A percentile compares a stretch with the other conserved stretches of the same genome.
Conservation (phyloP, 2,113 vertebrate species). For the Tyto alba region DNA sequence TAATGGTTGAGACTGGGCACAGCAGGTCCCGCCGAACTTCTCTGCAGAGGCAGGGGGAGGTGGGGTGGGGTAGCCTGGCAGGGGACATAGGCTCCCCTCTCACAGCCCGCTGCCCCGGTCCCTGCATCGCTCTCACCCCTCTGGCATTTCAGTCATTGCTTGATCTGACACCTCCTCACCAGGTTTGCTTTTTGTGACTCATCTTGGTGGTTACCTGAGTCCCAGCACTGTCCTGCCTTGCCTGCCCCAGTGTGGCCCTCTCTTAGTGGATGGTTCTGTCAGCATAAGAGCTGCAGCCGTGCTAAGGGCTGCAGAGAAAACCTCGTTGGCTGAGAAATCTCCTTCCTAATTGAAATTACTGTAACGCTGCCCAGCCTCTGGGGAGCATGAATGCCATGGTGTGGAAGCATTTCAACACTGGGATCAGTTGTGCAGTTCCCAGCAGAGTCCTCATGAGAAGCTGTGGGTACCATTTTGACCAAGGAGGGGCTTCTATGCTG, state of each 20-base stretch:
- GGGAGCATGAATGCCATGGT: neutral
- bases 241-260: neutral
- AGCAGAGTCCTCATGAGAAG: neutral
- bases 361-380: neutral
- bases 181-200: neutral
- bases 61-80: neutral
- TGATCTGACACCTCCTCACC: neutral
- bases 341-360: neutral
- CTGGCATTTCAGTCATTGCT: fast-evolving
- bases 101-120: neutral
- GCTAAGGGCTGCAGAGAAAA: neutral
- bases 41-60: neutral
- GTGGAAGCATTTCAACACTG: neutral
- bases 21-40: neutral
- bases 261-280: neutral
- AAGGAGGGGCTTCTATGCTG: neutral
- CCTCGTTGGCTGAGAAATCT: neutral
- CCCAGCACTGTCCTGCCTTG: neutral
- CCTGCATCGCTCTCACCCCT: neutral
- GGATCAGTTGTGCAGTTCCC: neutral
- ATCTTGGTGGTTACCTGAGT: neutral
- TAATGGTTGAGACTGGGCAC: neutral
- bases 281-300: neutral
- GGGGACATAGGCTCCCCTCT: neutral
- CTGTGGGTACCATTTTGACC: neutral